Base-by-base conservation (phyloP, 2,888 invertebrate genomes). In the Bhutanitis thaidina region DNA sequence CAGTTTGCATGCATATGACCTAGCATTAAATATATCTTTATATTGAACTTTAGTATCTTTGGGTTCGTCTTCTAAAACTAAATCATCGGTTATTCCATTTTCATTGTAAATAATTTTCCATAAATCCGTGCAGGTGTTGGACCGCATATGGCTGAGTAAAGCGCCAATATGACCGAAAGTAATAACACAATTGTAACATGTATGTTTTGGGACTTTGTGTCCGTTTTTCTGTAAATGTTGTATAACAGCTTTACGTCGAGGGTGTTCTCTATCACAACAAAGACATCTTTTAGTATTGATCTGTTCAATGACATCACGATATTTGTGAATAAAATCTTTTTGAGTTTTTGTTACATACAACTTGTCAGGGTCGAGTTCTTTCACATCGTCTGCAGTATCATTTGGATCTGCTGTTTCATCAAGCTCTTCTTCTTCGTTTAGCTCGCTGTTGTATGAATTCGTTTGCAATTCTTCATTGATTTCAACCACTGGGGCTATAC, bases 131-230 rank as follows among this genome's bases (percentile, higher is more conserved):
- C 90, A 90, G 32, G 79, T 73, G 49, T 90, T 88, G 5, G 89
- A 80, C 55, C 90, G 73, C 90, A 90, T 90, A 58, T 90, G 90
- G 60, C 90, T 90, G 3, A 90, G 75, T 25, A 90, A 62, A 29
- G 90, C 90, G 15, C 90, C 90, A 51, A 90, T 90, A 56, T 90
- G 90, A 4, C 80, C 81, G 55, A 91, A 92, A 0, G 92, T 91
- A 25, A 92, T 78, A 53, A 92, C 91, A 64, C 92, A 92, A 65
- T 91, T 91, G 60, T 92, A 92, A 62, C 92, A 92, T 0, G 92
- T 92, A 60, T 91, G 92, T 60, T 91, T 91, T 0, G 92, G 92
- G 43, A 92, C 91, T 75, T 88, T 89, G 54, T 86, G 81, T 1
- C 90, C 90, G 67, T 88, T 90, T 71, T 90, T 90, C 67, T 90